Evolutionary conservation across 2,888 invertebrate species (phyloP), one percentile per base, ranked within the genome.

Genomic region (Gandaritis pyraliata): DNA sequence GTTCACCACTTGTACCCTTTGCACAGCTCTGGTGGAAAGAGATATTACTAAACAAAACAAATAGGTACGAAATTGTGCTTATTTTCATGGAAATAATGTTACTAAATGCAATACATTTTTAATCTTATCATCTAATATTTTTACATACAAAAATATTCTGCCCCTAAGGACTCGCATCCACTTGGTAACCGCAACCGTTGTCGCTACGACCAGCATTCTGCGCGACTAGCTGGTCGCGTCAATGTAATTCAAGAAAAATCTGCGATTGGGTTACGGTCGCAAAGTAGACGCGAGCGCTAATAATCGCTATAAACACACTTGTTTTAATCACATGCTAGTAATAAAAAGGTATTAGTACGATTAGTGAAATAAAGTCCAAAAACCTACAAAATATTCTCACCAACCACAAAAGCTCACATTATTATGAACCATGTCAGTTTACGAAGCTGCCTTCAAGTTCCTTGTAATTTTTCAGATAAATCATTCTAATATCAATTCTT

Each of bases 131-230:
- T 70, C 85, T 87, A 87, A 76, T 75, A 78, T 81, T 81, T 81
- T 80, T 81, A 87, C 82, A 88, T 91, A 91, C 82, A 91, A 91
- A 90, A 90, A 90, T 90, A 90, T 86, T 85, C 87, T 81, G 83
- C 82, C 83, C 84, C 86, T 87, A 43, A 16, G 43, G 43, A 10
- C 43, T 43, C 11, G 11, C 10, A 11, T 16, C 16, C 11, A 43
- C 16, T 43, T 16, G 43, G 43, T 16, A 11, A 43, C 16, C 16
- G 39, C 13, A 6, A 15, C 13, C 41, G 6, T 13, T 6, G 5
- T n/a, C n/a, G 5, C n/a, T n/a, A 4, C 38, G 6, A 39, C 3
- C n/a, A 39, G 6, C n/a, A 15, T 15, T 15, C 15, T 15, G 8
- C 13, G 15, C 8, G 13, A 41, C 7, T 15, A 13, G 13, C 41